Conservation (phyloP, 2,797 vertebrate genomes). For the Chaenodraco wilsoni region DNA sequence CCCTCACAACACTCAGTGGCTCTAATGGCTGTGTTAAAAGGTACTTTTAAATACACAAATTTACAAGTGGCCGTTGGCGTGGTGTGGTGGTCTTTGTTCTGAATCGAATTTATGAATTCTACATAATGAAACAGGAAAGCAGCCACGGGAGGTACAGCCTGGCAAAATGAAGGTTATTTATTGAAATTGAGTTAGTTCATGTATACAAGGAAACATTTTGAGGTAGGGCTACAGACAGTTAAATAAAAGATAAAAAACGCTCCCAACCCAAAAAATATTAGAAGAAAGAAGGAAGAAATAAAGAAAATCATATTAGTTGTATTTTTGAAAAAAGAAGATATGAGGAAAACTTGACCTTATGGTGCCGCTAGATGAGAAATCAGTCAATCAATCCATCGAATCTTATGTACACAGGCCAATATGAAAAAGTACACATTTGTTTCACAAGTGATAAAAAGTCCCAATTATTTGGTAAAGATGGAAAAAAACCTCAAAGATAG, state of each 20-base stretch:
- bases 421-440: too few species aligned
- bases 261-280: background rate
- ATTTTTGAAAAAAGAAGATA: too few species aligned
- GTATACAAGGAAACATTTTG: background rate
- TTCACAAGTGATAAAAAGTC: too few species aligned
- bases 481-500: too few species aligned
- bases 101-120: slow-evolving; percentile 57
- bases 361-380: too few species aligned
- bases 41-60: slow-evolving; percentile 70
- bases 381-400: too few species aligned
- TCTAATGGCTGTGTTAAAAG: slow-evolving; percentile 73
- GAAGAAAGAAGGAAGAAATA: too few species aligned
- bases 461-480: too few species aligned
- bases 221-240: background rate
- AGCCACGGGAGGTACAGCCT: slow-evolving; percentile 11
- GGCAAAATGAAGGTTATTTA: slow-evolving; percentile 1
- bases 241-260: background rate
- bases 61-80: slow-evolving; percentile 66
- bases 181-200: background rate
- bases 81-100: slow-evolving; percentile 48
- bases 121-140: slow-evolving; percentile 47
- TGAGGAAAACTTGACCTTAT: too few species aligned
- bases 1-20: slow-evolving; percentile 62
- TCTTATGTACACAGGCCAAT: too few species aligned
- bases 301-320: too few species aligned